Percentiles rank a stretch among this genome's conserved stretches.
Evolutionary conservation across 2,888 invertebrate species (phyloP).

Genomic region (Steinernema hermaphroditum): DNA sequence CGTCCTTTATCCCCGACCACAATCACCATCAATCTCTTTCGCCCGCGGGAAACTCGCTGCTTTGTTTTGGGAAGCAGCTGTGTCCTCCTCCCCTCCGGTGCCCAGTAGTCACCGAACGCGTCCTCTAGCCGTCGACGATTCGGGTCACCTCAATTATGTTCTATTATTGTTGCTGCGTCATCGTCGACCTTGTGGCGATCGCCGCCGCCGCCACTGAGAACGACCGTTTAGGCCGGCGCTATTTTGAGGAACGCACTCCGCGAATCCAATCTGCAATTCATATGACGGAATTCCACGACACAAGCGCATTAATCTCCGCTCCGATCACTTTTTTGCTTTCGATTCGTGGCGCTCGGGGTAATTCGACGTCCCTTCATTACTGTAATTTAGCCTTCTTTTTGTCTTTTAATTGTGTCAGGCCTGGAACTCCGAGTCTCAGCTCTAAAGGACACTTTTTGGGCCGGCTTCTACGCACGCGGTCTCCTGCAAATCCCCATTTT

Average conservation of each 20-base stretch:
- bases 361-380: too few species aligned
- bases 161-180: background rate
- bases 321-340: too few species aligned
- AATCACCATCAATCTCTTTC: background rate
- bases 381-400: too few species aligned
- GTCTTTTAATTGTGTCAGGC: too few species aligned
- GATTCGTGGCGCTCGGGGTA: too few species aligned
- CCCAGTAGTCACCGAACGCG: background rate
- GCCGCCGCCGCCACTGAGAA: background rate
- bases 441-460: too few species aligned
- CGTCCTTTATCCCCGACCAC: background rate
- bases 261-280: slow-evolving; percentile 20
- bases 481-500: too few species aligned
- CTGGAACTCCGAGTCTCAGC: too few species aligned
- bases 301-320: background rate
- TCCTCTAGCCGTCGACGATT: background rate
- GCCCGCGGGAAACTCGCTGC: slow-evolving; percentile 24
- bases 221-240: background rate
- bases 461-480: too few species aligned
- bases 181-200: background rate
- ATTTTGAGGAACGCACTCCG: background rate
- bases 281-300: slow-evolving; percentile 4
- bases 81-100: background rate
- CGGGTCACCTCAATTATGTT: slow-evolving; percentile 25
- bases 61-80: slow-evolving; percentile 30